A percentile compares a stretch with the other conserved stretches of the same genome.
Conservation (phyloP, 1,140 invertebrate species). For the Homarus americanus region DNA sequence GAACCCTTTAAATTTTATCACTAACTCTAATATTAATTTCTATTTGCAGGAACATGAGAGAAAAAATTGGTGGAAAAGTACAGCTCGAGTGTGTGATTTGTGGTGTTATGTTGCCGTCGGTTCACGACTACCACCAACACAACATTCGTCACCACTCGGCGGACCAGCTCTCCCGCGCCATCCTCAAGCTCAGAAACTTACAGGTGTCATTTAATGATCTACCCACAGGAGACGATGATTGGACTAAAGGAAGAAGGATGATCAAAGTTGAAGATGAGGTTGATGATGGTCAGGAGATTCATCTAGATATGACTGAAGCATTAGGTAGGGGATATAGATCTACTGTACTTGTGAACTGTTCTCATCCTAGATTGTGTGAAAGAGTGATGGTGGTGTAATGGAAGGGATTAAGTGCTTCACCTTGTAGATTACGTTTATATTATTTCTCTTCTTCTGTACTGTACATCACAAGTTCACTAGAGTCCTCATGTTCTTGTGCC, state of each 20-base stretch:
- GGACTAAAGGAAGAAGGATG: not conserved
- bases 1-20: no score
- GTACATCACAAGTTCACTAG: no score
- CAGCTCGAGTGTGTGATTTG: slow-evolving; percentile 47
- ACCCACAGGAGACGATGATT: not conserved
- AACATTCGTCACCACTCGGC: slow-evolving; percentile 43
- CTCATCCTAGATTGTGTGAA: no score
- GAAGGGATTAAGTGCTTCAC: no score
- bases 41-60: slow-evolving; percentile 26
- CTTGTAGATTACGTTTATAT: no score
- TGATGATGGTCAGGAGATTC: not conserved
- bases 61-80: not conserved
- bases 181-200: slow-evolving; percentile 36
- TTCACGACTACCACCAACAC: slow-evolving; percentile 53
- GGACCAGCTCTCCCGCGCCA: slow-evolving; percentile 38
- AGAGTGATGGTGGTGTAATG: no score
- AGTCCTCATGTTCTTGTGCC: no score
- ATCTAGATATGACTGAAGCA: slow-evolving; percentile 15
- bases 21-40: no score
- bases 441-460: no score
- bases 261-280: not conserved
- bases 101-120: slow-evolving; percentile 13
- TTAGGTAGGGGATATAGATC: slow-evolving; percentile 12
- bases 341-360: no score
- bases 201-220: slow-evolving; percentile 42